phyloP scores from a whole-genome alignment of 2,797 vertebrate genomes.

The Enoplosus armatus region DNA sequence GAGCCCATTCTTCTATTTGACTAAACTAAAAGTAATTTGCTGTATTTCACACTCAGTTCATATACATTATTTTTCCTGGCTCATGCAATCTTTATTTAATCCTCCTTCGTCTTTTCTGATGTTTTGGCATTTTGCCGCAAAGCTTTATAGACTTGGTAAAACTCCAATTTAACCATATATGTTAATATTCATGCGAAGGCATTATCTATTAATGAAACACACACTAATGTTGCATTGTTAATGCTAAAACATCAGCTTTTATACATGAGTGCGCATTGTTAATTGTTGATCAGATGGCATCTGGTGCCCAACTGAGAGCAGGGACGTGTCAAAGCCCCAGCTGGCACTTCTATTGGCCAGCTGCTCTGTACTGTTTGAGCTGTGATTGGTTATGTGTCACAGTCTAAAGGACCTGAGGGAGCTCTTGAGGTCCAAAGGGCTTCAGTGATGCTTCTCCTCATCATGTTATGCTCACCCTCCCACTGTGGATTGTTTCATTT shows the following conservation, averaged over 20 bases:
- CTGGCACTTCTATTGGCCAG: slow-evolving; percentile 59
- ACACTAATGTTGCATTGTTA: slow-evolving; percentile 32
- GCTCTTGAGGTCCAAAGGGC: slow-evolving; percentile 25
- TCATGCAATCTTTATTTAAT: slow-evolving; percentile 16
- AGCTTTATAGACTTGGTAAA: not conserved
- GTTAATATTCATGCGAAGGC: slow-evolving; percentile 33
- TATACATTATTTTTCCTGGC: slow-evolving; percentile 26
- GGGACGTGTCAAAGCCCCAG: slow-evolving; percentile 55
- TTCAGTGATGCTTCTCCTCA: slow-evolving; percentile 31
- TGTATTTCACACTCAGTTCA: slow-evolving; percentile 22
- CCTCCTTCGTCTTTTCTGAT: not conserved
- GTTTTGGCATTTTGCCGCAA: not conserved
- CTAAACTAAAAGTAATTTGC: slow-evolving; percentile 29
- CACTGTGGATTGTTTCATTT: slow-evolving; percentile 25
- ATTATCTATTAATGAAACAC: not conserved
- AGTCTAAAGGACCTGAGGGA: slow-evolving; percentile 39
- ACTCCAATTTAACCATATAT: not conserved
- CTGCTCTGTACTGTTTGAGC: slow-evolving; percentile 54
- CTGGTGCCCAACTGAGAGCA: slow-evolving; percentile 54
- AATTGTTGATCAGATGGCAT: slow-evolving; percentile 72
- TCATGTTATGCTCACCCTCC: slow-evolving; percentile 12
- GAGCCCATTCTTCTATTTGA: slow-evolving; percentile 27
- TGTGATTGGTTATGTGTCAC: slow-evolving; percentile 67
- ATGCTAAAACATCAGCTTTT: slow-evolving; percentile 47
- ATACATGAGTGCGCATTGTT: slow-evolving; percentile 50